A percentile compares a stretch with the other conserved stretches of the same genome.
Evolutionary conservation across 2,888 invertebrate species (phyloP).

Genomic region (Cryptosula pallasiana): DNA sequence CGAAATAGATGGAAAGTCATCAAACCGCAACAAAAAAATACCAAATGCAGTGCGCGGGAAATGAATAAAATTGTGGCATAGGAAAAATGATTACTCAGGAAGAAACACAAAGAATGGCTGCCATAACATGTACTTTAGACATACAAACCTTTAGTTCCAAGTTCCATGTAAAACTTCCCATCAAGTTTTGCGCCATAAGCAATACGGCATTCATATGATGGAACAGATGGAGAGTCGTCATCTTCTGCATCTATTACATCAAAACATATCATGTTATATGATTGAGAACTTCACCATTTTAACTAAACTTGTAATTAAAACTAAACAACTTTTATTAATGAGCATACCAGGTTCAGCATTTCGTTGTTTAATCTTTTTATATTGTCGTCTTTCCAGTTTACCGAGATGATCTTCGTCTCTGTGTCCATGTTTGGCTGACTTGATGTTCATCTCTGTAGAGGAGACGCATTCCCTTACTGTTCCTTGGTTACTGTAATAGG

Average conservation of each 20-base stretch:
- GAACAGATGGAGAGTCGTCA: not conserved
- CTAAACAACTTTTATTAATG: too few relatives aligned
- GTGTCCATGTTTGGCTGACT: conserved; percentile 8
- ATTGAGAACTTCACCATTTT: too few relatives aligned
- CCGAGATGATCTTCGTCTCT: conserved; percentile 5
- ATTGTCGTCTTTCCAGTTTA: not conserved
- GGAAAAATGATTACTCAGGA: too few relatives aligned
- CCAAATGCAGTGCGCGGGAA: too few relatives aligned
- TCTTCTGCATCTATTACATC: not conserved
- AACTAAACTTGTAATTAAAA: too few relatives aligned
- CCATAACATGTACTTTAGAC: not conserved
- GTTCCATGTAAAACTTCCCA: not conserved
- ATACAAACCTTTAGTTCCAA: not conserved
- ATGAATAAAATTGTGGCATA: not conserved
- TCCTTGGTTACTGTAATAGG: not conserved
- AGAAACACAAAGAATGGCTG: not conserved
- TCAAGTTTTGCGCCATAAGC: not conserved
- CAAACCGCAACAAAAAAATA: too few relatives aligned
- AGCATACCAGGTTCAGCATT: not conserved
- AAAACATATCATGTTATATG: not conserved
- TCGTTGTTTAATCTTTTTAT: not conserved
- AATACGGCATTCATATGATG: conserved; percentile 17
- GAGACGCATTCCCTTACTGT: conserved; percentile 2
- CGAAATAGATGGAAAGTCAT: too few relatives aligned
- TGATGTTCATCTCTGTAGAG: conserved; percentile 2